Evolutionary conservation across 2,797 vertebrate species (phyloP), one percentile per base, ranked within the genome.

Genomic region (Molothrus ater): DNA sequence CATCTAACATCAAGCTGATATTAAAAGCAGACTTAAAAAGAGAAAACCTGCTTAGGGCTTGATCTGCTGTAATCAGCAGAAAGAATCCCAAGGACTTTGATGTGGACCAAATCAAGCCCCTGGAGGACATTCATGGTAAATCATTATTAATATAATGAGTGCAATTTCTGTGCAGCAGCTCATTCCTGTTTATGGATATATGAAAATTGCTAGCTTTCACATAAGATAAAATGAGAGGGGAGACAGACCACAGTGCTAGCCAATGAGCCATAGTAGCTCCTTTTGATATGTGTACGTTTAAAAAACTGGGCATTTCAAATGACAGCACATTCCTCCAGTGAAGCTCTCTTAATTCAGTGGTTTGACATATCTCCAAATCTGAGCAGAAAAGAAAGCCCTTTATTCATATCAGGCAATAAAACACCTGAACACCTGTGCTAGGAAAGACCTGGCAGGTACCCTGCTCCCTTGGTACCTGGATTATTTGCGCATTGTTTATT

Each of bases 81-180:
- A 96, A 96, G 86, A 95, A 95, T 94, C 96, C 95, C 95, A 95
- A 95, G 92, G 95, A 94, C 96, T 96, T 96, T 96, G 92, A 97
- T 95, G 96, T 95, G 96, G 96, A 97, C 92, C 93, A 96, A 96
- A 96, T 96, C 96, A 94, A 96, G 91, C 83, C 95, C 88, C 95
- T 80, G 88, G 95, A 97, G 95, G 71, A 95, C 10, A 5, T 87
- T 96, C 93, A 95, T 83, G 81, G 94, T 88, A 96, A 97, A 96
- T 96, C 94, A 97, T 97, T 97, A 96, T 96, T 96, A 97, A 96
- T 96, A 93, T 94, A 95, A 95, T 95, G 94, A 96, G 86, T 83
- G 65, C 90, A 95, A 93, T 95, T 92, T 95, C 95, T 92, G 93
- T 92, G 88, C 92, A 94, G 94, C 74, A 94, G 93, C 88, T 97